Evolutionary conservation across 2,888 invertebrate species (phyloP), one percentile per base, ranked within the genome.

Genomic region (Micropterix aruncella): DNA sequence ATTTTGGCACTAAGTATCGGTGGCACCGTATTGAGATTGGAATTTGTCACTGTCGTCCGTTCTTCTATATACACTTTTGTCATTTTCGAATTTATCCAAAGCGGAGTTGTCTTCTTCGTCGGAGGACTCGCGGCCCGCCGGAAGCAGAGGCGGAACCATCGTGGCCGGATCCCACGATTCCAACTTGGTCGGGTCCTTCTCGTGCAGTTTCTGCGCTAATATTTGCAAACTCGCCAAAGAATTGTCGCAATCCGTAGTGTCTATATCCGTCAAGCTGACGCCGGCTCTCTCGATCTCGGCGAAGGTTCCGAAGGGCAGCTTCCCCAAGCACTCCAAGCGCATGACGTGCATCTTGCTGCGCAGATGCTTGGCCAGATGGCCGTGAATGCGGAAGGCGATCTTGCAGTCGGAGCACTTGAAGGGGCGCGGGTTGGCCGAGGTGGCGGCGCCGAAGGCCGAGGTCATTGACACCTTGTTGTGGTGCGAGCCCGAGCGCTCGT

Each of bases 341-440:
- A 90, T 90, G 38, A 95, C 92, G 60, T 96, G 96, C 77, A 90
- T 88, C 70, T 94, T 94, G 50, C 93, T 93, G 45, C 96, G 80
- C 48, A 97, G 73, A 72, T 99, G 97, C 64, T 96, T 96, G 1
- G 95, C 94, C 55, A 99, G 70, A 64, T 96, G 96, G 0, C 96
- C 97, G 57, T 94, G 95, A 57, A 95, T 95, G 54, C 92, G 77
- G 62, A 99, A 97, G 5, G 94, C 95, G 53, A 93, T 89, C 59
- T 89, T 90, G 62, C 97, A 97, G 59, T 96, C 94, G 16, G 81
- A 82, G 67, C 97, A 97, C 57, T 93, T 89, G 62, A 95, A 97
- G 15, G 96, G 95, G 42, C 96, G 76, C 2, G 96, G 96, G 66
- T 96, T 95, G 51, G 83, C 84, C 12, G 87, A 84, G 1, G 87